A percentile compares a stretch with the other conserved stretches of the same genome.
These are phyloP conservation scores for Tipula vernalis DNA, from an alignment of 2,888 invertebrate species.

Conservation along the genomic window DNA sequence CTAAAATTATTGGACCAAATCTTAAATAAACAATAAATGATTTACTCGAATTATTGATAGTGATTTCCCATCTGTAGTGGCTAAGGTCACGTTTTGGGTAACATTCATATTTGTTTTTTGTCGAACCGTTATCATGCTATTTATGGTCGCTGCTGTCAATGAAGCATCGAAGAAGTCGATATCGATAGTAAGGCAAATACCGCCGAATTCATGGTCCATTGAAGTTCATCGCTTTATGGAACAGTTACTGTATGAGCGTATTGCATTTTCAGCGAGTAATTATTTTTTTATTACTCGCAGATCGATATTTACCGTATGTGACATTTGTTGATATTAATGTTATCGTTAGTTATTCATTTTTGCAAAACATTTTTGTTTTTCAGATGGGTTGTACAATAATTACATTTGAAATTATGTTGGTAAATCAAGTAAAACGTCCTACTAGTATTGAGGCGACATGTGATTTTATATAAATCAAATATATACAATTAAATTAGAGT, in stretches of 20 bases:
- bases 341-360: not conserved
- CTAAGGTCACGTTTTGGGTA: constrained; percentile 40
- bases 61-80: constrained; percentile 27
- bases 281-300: constrained; percentile 44
- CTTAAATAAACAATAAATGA: not conserved
- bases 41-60: constrained; percentile 17
- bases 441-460: not conserved
- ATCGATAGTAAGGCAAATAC: constrained; percentile 35
- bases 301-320: constrained; percentile 43
- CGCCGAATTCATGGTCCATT: constrained; percentile 26
- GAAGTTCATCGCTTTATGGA: constrained; percentile 30
- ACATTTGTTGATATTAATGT: not conserved
- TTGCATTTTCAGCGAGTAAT: constrained; percentile 45
- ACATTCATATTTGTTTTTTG: constrained; percentile 40
- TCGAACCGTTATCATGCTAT: constrained; percentile 38
- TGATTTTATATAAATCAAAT: not conserved
- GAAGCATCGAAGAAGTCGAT: constrained; percentile 39
- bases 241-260: constrained; percentile 41
- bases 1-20: constrained; percentile 5
- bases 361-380: not conserved
- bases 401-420: not conserved
- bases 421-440: not conserved
- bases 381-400: constrained; percentile 4
- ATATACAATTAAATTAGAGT: no score
- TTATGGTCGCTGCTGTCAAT: constrained; percentile 40